Evolutionary conservation across 1,140 invertebrate species (phyloP).

Genomic region (Calephelis nemesis): DNA sequence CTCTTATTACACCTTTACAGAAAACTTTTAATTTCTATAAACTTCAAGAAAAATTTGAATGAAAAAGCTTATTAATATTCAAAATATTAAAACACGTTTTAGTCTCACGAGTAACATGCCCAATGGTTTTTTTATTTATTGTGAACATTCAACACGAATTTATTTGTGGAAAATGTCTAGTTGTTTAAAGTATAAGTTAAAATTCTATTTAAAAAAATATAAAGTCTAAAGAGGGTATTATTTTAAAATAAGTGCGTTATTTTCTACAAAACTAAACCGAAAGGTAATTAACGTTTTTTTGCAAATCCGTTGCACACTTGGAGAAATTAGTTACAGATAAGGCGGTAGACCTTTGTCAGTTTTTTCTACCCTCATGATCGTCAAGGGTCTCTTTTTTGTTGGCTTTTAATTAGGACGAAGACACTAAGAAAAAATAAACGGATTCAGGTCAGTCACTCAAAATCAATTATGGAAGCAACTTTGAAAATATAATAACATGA

Average conservation of each 20-base stretch:
- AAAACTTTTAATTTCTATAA: no score
- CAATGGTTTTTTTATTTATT: neutral
- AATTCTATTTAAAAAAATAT: no score
- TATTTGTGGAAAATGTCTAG: neutral
- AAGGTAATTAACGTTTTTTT: slow-evolving; percentile 42
- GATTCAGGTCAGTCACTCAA: neutral
- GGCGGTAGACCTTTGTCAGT: slow-evolving; percentile 61
- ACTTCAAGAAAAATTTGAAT: no score
- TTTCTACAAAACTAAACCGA: slow-evolving; percentile 9
- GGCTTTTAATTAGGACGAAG: slow-evolving; percentile 64
- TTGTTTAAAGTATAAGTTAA: no score
- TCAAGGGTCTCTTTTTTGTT: slow-evolving; percentile 57
- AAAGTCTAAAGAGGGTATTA: neutral
- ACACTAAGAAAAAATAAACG: neutral
- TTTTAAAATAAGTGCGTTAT: slow-evolving; percentile 7
- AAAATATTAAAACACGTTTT: neutral
- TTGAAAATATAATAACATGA: neutral
- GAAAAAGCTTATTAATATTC: no score
- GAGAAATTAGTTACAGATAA: slow-evolving; percentile 61
- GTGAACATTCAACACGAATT: neutral
- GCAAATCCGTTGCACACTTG: slow-evolving; percentile 53
- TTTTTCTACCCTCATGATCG: slow-evolving; percentile 57
- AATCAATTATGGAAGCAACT: neutral
- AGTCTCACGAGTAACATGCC: neutral
- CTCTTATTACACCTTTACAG: no score